A percentile compares a stretch with the other conserved stretches of the same genome.
phyloP scores from a whole-genome alignment of 2,888 invertebrate genomes.

The Spodoptera picta region DNA sequence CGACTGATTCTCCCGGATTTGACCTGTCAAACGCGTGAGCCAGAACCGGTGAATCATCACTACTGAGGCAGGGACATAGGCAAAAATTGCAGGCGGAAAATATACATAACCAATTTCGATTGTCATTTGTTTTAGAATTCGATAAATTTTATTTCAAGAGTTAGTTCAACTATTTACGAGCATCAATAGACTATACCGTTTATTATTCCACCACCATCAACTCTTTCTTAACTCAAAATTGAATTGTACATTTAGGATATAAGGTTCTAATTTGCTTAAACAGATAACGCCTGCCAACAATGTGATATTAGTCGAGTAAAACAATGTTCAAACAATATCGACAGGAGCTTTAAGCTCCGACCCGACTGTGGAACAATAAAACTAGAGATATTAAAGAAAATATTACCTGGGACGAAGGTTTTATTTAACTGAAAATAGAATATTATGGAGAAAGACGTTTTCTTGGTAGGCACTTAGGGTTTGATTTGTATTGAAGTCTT shows the following conservation, averaged over 20 bases:
- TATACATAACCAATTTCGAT: too few relatives aligned
- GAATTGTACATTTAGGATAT: neutral
- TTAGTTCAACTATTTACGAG: neutral
- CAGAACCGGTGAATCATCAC: too few relatives aligned
- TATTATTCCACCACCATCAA: neutral
- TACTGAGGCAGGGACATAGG: too few relatives aligned
- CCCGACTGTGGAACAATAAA: constrained; percentile 32
- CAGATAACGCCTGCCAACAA: constrained; percentile 28
- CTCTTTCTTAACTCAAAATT: neutral
- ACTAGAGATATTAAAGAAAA: constrained; percentile 35
- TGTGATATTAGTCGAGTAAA: constrained; percentile 28
- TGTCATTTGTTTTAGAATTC: too few relatives aligned
- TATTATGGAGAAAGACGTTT: constrained; percentile 22
- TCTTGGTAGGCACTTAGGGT: constrained; percentile 32
- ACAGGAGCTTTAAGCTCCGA: constrained; percentile 36
- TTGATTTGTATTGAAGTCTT: neutral
- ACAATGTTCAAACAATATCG: constrained; percentile 41
- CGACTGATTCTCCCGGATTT: too few relatives aligned
- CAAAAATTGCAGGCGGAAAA: too few relatives aligned
- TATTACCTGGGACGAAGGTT: constrained; percentile 21
- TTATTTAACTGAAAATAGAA: constrained; percentile 22
- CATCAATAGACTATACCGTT: neutral
- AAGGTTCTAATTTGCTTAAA: constrained; percentile 3
- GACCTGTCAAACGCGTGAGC: too few relatives aligned
- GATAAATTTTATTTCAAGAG: neutral